These are phyloP conservation scores for Uloborus plumipes DNA, from an alignment of 2,888 invertebrate species.

Conservation along the genomic window DNA sequence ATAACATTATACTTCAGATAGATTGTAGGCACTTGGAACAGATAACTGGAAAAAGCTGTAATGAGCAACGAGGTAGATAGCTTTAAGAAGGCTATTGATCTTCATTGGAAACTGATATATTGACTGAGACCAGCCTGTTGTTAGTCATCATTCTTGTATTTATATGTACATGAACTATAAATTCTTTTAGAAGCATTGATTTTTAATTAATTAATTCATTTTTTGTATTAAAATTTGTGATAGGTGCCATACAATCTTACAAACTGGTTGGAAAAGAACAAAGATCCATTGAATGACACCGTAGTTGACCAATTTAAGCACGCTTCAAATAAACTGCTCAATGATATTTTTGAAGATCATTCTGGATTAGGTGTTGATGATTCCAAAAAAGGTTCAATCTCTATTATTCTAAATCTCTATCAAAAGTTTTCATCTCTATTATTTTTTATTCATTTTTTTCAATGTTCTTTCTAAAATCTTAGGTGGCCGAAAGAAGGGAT, in stretches of 20 bases:
- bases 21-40: no score
- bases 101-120: no score
- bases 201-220: neutral
- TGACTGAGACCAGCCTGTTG: no score
- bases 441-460: neutral
- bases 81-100: no score
- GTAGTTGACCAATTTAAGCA: slow-evolving; percentile 98
- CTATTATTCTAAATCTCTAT: no score
- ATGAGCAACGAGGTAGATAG: no score
- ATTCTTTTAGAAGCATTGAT: neutral
- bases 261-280: slow-evolving; percentile 99
- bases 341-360: slow-evolving; percentile 95
- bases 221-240: no score
- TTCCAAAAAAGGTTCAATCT: slow-evolving; percentile 59
- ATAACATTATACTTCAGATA: no score
- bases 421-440: no score
- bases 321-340: slow-evolving; percentile 85
- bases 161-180: neutral
- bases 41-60: no score
- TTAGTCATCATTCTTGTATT: no score
- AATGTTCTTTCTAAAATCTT: neutral
- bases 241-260: slow-evolving; percentile 91
- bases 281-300: slow-evolving; percentile 99
- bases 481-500: slow-evolving; percentile 92
- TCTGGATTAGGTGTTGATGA: slow-evolving; percentile 82